Conservation (phyloP, 2,888 invertebrate genomes). For the Teleogryllus oceanicus region DNA sequence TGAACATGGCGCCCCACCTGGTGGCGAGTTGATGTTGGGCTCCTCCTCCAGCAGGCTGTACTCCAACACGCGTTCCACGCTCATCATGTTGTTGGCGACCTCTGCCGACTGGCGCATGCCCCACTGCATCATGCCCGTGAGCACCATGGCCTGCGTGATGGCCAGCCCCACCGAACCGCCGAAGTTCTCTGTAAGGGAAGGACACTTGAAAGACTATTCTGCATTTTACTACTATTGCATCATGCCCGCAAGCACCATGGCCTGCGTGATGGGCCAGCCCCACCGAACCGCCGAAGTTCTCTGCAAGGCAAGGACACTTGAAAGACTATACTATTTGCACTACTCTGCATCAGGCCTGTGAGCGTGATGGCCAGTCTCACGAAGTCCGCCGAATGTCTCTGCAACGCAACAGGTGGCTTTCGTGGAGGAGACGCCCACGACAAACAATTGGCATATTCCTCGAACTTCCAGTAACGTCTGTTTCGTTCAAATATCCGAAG, state of each 20-base stretch:
- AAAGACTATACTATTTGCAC: too few species aligned
- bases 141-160: constrained; percentile 74
- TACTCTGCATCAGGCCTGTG: constrained; percentile 58
- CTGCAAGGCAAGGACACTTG: background rate
- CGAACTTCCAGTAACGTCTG: too few species aligned
- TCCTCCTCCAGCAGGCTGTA: constrained; percentile 68
- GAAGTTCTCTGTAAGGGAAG: constrained; percentile 44
- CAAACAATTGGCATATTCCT: too few species aligned
- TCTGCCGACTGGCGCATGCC: constrained; percentile 56
- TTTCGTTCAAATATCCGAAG: too few species aligned
- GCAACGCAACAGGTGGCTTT: too few species aligned
- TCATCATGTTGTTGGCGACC: constrained; percentile 43
- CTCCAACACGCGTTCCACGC: constrained; percentile 59
- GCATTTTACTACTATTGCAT: too few species aligned
- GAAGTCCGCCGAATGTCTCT: constrained; percentile 36
- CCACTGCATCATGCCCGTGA: constrained; percentile 75
- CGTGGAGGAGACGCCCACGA: too few species aligned
- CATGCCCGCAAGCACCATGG: constrained; percentile 48
- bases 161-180: constrained; percentile 76
- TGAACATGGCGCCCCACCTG: background rate
- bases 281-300: constrained; percentile 47
- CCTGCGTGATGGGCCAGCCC: constrained; percentile 48
- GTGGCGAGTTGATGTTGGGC: constrained; percentile 47
- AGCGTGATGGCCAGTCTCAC: constrained; percentile 53
- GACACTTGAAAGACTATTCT: too few species aligned